Conservation (phyloP, 2,888 invertebrate species). For the Trachelus iudaicus region DNA sequence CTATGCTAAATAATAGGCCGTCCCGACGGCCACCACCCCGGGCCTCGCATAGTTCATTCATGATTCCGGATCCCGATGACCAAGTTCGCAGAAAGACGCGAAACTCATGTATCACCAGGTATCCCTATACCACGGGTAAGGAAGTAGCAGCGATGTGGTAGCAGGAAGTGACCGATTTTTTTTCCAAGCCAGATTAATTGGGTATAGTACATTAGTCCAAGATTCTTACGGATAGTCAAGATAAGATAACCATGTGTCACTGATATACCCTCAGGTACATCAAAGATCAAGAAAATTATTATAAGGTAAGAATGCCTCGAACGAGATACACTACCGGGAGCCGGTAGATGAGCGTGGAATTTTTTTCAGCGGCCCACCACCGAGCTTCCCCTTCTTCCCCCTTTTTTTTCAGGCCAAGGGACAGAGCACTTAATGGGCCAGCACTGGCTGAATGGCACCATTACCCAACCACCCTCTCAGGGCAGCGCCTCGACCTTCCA, state of each 20-base stretch:
- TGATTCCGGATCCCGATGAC: constrained; percentile 31
- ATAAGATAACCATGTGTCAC: background rate
- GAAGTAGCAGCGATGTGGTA: background rate
- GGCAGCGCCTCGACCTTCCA: constrained; percentile 7
- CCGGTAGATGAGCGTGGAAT: background rate
- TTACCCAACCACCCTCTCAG: constrained; percentile 24
- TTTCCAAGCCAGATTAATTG: background rate
- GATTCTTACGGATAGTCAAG: background rate
- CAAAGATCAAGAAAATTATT: background rate
- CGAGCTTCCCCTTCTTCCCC: background rate
- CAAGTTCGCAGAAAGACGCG: background rate
- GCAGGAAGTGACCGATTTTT: constrained; percentile 20
- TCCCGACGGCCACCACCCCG: constrained; percentile 28
- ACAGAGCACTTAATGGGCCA: constrained; percentile 38
- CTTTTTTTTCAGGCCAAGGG: background rate
- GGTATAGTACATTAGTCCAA: background rate
- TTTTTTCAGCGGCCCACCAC: constrained; percentile 8
- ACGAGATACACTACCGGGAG: background rate
- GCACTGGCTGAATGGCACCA: constrained; percentile 39
- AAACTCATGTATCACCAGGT: background rate
- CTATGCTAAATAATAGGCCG: constrained; percentile 65
- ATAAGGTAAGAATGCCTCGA: background rate
- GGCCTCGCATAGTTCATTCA: constrained; percentile 57
- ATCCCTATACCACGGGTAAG: background rate
- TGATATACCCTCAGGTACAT: background rate